phyloP scores from a whole-genome alignment of 2,888 invertebrate species.

The Pandemis cinnamomeana region DNA sequence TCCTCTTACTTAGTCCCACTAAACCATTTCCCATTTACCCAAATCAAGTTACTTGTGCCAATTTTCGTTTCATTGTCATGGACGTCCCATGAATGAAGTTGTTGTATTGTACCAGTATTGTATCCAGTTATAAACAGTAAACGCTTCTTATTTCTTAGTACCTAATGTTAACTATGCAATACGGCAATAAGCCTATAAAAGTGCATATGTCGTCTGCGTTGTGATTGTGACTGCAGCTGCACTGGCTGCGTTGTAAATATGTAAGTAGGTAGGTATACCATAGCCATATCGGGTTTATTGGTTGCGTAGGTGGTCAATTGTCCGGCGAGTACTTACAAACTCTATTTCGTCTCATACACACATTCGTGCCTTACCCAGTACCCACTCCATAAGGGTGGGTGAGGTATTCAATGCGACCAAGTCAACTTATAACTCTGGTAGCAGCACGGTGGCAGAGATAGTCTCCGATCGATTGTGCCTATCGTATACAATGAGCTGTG shows the following conservation, averaged over 20 bases:
- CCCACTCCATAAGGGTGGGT: background rate
- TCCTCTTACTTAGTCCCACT: background rate
- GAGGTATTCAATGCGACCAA: background rate
- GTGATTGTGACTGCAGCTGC: background rate
- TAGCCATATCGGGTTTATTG: background rate
- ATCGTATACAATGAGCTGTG: constrained; percentile 53
- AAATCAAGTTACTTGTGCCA: too few relatives aligned
- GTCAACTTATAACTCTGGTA: constrained; percentile 20
- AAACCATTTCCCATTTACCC: too few relatives aligned
- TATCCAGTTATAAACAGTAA: too few relatives aligned
- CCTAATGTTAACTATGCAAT: background rate
- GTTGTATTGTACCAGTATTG: too few relatives aligned
- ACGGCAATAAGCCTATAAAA: background rate
- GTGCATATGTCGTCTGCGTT: background rate
- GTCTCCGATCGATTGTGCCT: constrained; percentile 46
- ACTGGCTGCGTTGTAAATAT: background rate
- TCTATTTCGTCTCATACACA: background rate
- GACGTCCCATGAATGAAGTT: too few relatives aligned
- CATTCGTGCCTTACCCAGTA: background rate
- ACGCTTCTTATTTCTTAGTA: too few relatives aligned
- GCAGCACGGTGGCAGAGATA: constrained; percentile 55
- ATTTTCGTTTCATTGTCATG: too few relatives aligned
- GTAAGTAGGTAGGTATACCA: background rate
- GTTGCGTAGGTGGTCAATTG: background rate
- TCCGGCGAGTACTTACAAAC: background rate